Evolutionary conservation across 2,113 vertebrate genomes (phyloP).

Genomic region (Nettapus auritus): DNA sequence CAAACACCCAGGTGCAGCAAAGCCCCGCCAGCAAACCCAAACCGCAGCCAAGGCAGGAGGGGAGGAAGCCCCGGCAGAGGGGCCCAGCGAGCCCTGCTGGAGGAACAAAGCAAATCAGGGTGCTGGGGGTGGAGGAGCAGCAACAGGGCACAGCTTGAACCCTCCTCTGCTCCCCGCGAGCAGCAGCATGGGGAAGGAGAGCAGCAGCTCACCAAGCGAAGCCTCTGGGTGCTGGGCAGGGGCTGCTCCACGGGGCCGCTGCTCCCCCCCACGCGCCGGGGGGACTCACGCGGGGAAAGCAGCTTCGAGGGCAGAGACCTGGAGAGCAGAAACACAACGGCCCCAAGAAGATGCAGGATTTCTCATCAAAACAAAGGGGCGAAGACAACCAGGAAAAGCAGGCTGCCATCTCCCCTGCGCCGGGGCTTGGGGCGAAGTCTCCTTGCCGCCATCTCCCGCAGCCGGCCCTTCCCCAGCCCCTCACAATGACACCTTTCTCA

Average conservation of each 20-base stretch:
- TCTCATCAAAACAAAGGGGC: neutral
- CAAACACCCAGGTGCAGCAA: rapidly evolving
- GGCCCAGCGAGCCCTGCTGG: neutral
- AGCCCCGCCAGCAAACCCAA: rapidly evolving
- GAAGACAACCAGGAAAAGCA: neutral
- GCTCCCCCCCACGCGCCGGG: neutral
- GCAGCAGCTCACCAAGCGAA: rapidly evolving
- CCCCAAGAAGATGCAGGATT: rapidly evolving
- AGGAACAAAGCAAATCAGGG: neutral
- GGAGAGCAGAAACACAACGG: rapidly evolving
- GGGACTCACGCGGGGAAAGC: neutral
- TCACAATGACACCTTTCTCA: neutral
- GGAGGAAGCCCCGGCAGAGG: neutral
- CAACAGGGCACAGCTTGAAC: neutral
- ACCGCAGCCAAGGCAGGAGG: rapidly evolving
- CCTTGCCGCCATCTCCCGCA: neutral
- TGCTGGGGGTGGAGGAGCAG: neutral
- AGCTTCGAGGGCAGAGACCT: rapidly evolving
- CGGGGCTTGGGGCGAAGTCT: too few relatives aligned
- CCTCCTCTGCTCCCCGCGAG: neutral
- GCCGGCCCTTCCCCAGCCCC: neutral
- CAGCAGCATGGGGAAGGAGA: rapidly evolving
- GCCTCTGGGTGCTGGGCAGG: rapidly evolving
- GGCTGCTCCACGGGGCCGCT: neutral
- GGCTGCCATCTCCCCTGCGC: neutral